Base-by-base conservation (phyloP, 2,113 vertebrate genomes). In the Gallinago paraguaiae region DNA sequence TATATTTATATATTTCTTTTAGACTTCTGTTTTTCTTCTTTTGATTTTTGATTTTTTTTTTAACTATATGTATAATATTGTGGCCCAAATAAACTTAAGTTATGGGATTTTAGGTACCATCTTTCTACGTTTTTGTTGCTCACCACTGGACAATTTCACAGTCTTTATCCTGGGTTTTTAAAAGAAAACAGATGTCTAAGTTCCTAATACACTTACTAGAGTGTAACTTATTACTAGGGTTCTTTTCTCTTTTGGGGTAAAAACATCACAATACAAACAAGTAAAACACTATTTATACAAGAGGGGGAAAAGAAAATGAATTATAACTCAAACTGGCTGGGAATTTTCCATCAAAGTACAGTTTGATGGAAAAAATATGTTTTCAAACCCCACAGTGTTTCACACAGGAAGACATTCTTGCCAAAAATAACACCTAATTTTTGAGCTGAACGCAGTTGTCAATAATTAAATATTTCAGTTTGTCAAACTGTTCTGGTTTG, bases 51-150 rank as follows among this genome's bases (percentile, higher is more conserved):
- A 39, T 30, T 31, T 37, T 10, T 25, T 64, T 23, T 43, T 45
- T 4, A 23, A 39, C 27, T 33, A 4, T 17, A 27, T 8, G 1
- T 24, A 24, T 24, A 54, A 48, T 10, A 33, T 50, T 61, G 3
- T 46, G 25, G 4, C 9, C 6, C 17, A 28, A 51, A 28, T n/a
- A 65, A 41, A 48, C 45, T 27, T 45, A 30, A 70, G 2, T 56
- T 67, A 9, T 22, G 15, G 2, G 0, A 0, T 15, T 90, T 87
- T 63, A 63, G 13, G 3, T 59, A 31, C 1, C 35, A 50, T 43
- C 8, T 54, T 37, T 76, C 10, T 27, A 71, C 4, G 2, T 28
- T 5, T 50, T 59, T 70, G 3, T 19, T 61, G 9, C 23, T 81
- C 18, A 75, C 6, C 13, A 56, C 6, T 31, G 10, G 12, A 19